Conservation (phyloP, 2,113 vertebrate genomes). For the Pristiophorus japonicus region DNA sequence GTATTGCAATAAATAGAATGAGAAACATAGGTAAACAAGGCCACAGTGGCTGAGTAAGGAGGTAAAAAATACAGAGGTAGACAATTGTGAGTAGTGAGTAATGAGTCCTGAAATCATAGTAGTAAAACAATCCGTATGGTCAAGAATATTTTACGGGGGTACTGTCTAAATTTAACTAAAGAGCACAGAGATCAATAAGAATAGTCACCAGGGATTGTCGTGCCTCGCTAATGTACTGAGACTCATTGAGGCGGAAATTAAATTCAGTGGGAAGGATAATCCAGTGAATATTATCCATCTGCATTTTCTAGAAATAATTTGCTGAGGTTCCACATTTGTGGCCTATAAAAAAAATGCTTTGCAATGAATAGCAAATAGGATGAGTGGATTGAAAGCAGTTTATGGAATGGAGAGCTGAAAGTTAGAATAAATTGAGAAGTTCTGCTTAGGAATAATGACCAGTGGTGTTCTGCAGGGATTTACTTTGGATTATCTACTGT, state of each 20-base stretch:
- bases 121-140: neutral
- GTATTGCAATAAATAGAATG: no score
- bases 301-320: neutral
- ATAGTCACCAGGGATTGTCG: neutral
- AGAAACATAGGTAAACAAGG: no score
- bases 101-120: no score
- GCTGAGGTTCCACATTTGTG: neutral
- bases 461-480: neutral
- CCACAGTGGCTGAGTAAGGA: no score
- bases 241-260: neutral
- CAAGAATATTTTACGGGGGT: neutral
- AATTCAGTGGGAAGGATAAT: neutral
- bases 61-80: no score
- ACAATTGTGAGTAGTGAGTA: no score
- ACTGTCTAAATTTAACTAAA: neutral
- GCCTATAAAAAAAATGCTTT: neutral
- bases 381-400: neutral
- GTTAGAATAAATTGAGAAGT: neutral
- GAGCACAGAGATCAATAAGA: neutral
- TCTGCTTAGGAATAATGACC: neutral
- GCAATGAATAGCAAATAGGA: neutral
- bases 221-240: neutral
- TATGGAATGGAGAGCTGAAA: neutral
- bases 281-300: neutral
- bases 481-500: neutral